Evolutionary conservation across 2,113 vertebrate genomes (phyloP).

Genomic region (Setophaga kirtlandii): DNA sequence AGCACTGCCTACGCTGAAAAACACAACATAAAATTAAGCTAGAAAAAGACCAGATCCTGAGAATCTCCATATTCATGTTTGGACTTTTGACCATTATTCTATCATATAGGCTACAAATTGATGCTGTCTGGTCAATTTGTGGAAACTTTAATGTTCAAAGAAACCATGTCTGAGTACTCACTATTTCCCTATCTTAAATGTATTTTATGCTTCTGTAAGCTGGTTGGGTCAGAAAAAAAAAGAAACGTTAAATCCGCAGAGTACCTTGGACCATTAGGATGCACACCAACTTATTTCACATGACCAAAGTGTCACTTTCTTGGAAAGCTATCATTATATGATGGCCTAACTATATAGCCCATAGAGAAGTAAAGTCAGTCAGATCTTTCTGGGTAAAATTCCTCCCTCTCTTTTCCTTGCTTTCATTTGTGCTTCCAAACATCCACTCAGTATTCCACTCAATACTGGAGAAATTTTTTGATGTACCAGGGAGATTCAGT

Average conservation of each 20-base stretch:
- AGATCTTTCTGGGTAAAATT: background rate
- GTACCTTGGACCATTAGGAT: background rate
- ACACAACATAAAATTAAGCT: background rate
- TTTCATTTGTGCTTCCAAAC: background rate
- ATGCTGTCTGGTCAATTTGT: no score
- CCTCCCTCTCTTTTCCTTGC: background rate
- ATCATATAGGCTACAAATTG: background rate
- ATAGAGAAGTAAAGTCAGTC: background rate
- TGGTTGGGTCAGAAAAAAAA: background rate
- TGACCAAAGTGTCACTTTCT: background rate
- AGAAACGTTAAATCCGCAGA: background rate
- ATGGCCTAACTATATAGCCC: background rate
- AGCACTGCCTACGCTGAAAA: background rate
- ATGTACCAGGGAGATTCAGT: background rate
- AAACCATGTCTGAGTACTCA: background rate
- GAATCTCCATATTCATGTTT: background rate
- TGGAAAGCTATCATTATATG: background rate
- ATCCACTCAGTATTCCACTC: background rate
- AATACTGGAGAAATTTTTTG: background rate
- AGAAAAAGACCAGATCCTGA: background rate
- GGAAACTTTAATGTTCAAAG: background rate
- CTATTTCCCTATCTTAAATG: background rate
- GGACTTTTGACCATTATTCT: background rate
- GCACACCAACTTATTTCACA: background rate
- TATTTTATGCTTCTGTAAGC: background rate